Percentiles rank a stretch among this genome's conserved stretches.
These are phyloP conservation scores for Xenus cinereus DNA, from an alignment of 2,113 vertebrate genomes.

Conservation along the genomic window DNA sequence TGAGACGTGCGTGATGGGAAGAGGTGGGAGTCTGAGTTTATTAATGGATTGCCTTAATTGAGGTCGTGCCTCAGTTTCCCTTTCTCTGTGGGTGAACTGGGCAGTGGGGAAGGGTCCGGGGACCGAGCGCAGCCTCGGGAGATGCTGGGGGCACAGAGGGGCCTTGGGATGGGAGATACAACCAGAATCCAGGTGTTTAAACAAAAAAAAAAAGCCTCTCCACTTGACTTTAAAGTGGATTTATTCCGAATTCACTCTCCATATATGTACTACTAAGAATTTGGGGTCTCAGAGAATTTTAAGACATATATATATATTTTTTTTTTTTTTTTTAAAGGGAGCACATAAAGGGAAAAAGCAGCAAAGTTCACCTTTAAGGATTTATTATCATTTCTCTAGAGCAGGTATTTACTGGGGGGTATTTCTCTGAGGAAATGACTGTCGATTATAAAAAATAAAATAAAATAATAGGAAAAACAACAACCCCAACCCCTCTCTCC, in stretches of 20 bases:
- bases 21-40: too few species aligned
- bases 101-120: neutral
- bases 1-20: neutral
- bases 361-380: constrained; percentile 54
- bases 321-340: neutral
- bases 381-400: constrained; percentile 4
- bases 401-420: neutral
- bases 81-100: neutral
- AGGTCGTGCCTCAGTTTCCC: neutral
- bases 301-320: neutral
- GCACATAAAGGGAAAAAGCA: neutral
- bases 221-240: constrained; percentile 1
- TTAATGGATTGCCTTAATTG: rapidly evolving
- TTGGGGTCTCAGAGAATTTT: neutral
- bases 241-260: neutral
- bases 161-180: rapidly evolving
- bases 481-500: neutral
- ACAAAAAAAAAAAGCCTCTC: neutral
- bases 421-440: constrained; percentile 26
- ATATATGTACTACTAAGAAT: neutral
- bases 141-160: neutral
- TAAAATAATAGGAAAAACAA: neutral
- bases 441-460: constrained; percentile 23
- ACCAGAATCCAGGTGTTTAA: neutral
- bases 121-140: neutral